A percentile compares a stretch with the other conserved stretches of the same genome.
These are phyloP conservation scores for Thecocarcelia acutangulata DNA, from an alignment of 2,888 invertebrate genomes.

Conservation along the genomic window DNA sequence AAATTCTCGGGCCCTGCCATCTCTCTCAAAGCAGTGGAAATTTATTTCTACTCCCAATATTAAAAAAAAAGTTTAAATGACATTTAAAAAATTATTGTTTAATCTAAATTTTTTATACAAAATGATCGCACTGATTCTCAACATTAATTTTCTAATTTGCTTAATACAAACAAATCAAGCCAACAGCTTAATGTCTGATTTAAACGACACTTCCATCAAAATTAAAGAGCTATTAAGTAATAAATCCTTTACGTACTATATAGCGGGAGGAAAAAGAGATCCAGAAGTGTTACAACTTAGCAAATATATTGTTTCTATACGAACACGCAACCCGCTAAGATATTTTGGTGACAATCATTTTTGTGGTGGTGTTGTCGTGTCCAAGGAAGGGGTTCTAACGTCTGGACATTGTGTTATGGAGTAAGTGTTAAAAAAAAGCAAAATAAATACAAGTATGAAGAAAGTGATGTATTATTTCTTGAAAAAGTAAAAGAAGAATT, in stretches of 20 bases:
- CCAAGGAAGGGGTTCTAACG: conserved; percentile 67
- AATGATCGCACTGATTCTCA: conserved; percentile 22
- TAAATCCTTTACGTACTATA: conserved; percentile 29
- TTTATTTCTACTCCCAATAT: too few relatives aligned
- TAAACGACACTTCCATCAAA: not conserved
- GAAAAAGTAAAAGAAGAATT: conserved; percentile 59
- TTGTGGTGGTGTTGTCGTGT: conserved; percentile 71
- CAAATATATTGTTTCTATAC: conserved; percentile 71
- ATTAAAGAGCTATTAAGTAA: not conserved
- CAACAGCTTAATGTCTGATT: not conserved
- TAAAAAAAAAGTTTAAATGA: not conserved
- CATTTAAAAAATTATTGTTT: not conserved
- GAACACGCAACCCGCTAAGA: conserved; percentile 65
- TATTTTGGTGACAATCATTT: conserved; percentile 74
- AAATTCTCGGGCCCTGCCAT: too few relatives aligned
- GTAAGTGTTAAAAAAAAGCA: conserved; percentile 38
- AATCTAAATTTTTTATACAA: not conserved
- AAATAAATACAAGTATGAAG: not conserved
- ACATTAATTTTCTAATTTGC: not conserved
- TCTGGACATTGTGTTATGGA: conserved; percentile 72
- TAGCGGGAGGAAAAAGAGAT: conserved; percentile 46
- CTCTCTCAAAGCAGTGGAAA: too few relatives aligned
- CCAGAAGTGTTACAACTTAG: conserved; percentile 20
- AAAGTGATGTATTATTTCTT: not conserved
- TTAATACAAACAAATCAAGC: not conserved